A percentile compares a stretch with the other conserved stretches of the same genome.
Evolutionary conservation across 2,888 invertebrate genomes (phyloP).

Genomic region (Epistrophe grossulariae): DNA sequence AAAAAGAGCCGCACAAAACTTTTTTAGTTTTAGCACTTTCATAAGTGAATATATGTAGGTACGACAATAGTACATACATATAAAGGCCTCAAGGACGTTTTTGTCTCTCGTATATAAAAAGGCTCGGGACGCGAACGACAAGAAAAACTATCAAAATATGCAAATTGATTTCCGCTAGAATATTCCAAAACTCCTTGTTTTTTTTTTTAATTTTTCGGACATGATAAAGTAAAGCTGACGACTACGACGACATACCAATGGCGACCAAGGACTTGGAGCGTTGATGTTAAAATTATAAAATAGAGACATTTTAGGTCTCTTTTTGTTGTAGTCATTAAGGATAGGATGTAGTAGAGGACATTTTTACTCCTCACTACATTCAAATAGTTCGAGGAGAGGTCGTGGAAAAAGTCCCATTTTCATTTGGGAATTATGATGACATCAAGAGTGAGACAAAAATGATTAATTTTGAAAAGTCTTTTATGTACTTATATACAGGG

Average conservation of each 20-base stretch:
- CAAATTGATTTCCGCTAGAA: constrained; percentile 72
- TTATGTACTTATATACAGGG: no score
- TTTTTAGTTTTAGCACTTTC: not conserved
- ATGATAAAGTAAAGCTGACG: constrained; percentile 27
- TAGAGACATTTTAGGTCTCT: constrained; percentile 37
- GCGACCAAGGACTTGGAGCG: constrained; percentile 31
- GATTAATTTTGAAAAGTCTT: not conserved
- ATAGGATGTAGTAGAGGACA: not conserved
- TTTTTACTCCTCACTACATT: constrained; percentile 5
- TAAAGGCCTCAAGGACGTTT: constrained; percentile 36
- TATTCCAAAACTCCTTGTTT: constrained; percentile 41
- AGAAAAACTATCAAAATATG: constrained; percentile 75
- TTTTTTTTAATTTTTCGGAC: not conserved
- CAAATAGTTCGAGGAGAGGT: not conserved
- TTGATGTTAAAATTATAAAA: constrained; percentile 50
- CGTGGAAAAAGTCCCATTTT: not conserved
- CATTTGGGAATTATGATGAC: not conserved
- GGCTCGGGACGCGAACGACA: not conserved
- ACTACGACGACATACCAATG: constrained; percentile 1
- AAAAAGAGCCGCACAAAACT: not conserved
- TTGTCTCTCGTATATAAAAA: not conserved
- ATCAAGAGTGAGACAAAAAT: not conserved
- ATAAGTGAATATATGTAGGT: constrained; percentile 20
- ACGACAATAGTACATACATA: no score
- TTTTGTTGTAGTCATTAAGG: constrained; percentile 34